A percentile compares a stretch with the other conserved stretches of the same genome.
Conservation (phyloP, 2,888 invertebrate species). For the Sesia bembeciformis region DNA sequence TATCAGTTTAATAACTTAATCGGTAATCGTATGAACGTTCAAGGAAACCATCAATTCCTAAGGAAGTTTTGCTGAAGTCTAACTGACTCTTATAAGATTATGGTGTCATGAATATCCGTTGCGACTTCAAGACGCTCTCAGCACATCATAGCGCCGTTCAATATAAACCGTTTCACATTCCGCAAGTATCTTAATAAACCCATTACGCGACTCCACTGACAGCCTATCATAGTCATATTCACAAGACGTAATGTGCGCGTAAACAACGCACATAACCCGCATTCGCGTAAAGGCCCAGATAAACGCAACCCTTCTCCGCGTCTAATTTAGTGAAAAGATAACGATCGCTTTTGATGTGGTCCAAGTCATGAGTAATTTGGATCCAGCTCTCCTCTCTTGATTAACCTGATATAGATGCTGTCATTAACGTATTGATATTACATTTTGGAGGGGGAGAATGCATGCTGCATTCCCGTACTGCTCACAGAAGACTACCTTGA, state of each 20-base stretch:
- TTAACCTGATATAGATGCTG: neutral
- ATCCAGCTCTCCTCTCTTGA: neutral
- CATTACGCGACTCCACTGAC: neutral
- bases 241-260: conserved; percentile 11
- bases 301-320: conserved; percentile 40
- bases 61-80: no score
- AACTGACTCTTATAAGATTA: no score
- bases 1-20: no score
- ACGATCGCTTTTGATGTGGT: conserved; percentile 30
- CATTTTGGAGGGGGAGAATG: no score
- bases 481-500: no score
- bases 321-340: conserved; percentile 54
- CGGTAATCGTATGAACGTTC: no score
- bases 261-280: conserved; percentile 37
- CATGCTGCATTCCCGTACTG: no score
- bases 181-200: neutral
- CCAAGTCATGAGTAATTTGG: conserved; percentile 8
- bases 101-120: no score
- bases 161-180: neutral
- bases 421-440: no score
- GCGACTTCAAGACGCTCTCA: no score
- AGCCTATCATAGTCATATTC: neutral
- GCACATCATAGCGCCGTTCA: no score
- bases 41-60: no score
- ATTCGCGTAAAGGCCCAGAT: conserved; percentile 44